Evolutionary conservation across 2,888 invertebrate species (phyloP), one percentile per base, ranked within the genome.

Genomic region (Scrobipalpa costella): DNA sequence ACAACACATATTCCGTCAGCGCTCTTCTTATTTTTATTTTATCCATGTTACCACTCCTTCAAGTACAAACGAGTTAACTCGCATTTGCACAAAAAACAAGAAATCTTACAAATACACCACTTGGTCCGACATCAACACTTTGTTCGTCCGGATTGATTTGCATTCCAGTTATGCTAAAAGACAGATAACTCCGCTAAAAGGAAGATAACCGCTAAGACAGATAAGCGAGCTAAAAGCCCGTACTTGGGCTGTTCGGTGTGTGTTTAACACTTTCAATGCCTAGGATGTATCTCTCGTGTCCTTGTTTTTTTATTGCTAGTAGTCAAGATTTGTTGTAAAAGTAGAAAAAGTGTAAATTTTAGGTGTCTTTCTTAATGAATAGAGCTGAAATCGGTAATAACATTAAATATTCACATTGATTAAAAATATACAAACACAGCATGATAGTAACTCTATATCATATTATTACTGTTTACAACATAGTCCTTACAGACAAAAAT

Each of bases 151-250:
- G 55, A 55, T 55, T 55, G 55, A 55, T 55, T 55, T 55, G 55
- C 55, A 55, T 55, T 55, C 55, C 55, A 55, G 55, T 34, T 55
- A 55, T 55, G 55, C 55, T 33, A 55, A 55, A 34, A 17, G 55
- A 55, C 15, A 34, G 55, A 55, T 55, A 55, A 34, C 15, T 15
- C 2, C 55, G 55, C 55, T 55, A 55, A 55, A 55, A 55, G 55
- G 55, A 13, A 55, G 55, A 34, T 55, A 55, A 55, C 55, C 2
- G 55, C 13, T n/a, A 55, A 55, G 27, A 27, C 55, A 55, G 57
- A 57, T 57, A 57, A 57, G 36, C n/a, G 57, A 57, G 36, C 57
- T 57, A 57, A 57, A 57, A 57, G 57, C 57, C 36, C 6, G 57
- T 19, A 57, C 17, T 57, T 38, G 38, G 9, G 36, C 34, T 17